phyloP scores from a whole-genome alignment of 2,797 vertebrate species.

The Percopsis omiscomaycus region DNA sequence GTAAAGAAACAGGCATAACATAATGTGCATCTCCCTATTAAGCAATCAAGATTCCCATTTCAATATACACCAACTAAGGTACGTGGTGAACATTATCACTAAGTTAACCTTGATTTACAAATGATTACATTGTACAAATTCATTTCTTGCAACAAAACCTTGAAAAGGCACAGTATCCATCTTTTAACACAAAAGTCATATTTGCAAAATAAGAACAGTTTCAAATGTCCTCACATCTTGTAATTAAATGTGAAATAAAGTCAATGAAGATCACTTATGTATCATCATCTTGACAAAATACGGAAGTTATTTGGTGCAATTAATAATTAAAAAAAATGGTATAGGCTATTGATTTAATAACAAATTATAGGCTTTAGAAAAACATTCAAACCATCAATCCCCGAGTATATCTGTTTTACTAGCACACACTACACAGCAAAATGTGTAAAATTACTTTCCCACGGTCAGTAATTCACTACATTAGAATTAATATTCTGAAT shows the following conservation, averaged over 20 bases:
- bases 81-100: background rate
- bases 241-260: background rate
- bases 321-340: conserved; percentile 17
- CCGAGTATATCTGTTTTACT: conserved; percentile 44
- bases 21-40: conserved; percentile 50
- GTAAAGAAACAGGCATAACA: conserved; percentile 27
- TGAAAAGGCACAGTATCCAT: conserved; percentile 51
- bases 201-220: conserved; percentile 26
- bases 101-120: background rate
- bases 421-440: conserved; percentile 21
- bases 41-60: conserved; percentile 34
- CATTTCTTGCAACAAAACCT: conserved; percentile 41
- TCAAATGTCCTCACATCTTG: background rate
- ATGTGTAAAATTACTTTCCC: conserved; percentile 50
- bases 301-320: conserved; percentile 32
- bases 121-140: conserved; percentile 25
- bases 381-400: conserved; percentile 24
- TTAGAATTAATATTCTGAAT: conserved; percentile 27
- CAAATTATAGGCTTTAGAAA: conserved; percentile 19
- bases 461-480: conserved; percentile 40
- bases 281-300: conserved; percentile 20
- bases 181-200: conserved; percentile 25
- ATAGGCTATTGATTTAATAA: conserved; percentile 21
- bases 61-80: background rate
- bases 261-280: conserved; percentile 17